Conservation (phyloP, 2,113 vertebrate species). For the Hippocampus barbouri region DNA sequence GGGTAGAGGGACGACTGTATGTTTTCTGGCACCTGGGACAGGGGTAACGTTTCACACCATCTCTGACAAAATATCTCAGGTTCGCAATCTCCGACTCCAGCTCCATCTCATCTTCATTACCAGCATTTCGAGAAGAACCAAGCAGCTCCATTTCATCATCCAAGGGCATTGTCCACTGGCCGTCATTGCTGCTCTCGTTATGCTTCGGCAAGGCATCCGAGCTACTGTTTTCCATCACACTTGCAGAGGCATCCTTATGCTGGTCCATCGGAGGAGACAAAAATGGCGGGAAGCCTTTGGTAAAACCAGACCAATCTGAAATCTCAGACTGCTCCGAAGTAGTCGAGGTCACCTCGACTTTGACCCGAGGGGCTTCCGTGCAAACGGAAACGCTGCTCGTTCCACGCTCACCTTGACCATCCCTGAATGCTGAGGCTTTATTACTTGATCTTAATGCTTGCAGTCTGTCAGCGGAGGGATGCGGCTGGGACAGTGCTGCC, state of each 20-base stretch:
- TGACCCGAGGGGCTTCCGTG: conserved; percentile 53
- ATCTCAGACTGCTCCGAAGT: conserved; percentile 20
- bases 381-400: conserved; percentile 50
- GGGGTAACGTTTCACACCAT: conserved; percentile 65
- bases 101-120: conserved; percentile 14
- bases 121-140: conserved; percentile 29
- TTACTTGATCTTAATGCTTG: conserved; percentile 15
- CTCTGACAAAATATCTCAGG: conserved; percentile 54
- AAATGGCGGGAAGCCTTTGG: conserved; percentile 54
- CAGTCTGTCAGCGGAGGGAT: conserved; percentile 19
- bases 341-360: conserved; percentile 46
- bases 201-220: conserved; percentile 23
- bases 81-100: not conserved
- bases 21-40: conserved; percentile 71
- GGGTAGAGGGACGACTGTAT: conserved; percentile 65
- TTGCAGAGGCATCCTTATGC: conserved; percentile 17
- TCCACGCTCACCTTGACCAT: not conserved
- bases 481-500: conserved; percentile 1
- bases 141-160: conserved; percentile 66
- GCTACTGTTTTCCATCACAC: conserved; percentile 12
- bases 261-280: conserved; percentile 25
- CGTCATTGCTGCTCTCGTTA: conserved; percentile 32
- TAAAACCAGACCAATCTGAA: conserved; percentile 36
- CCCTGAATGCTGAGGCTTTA: not conserved
- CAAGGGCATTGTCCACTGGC: conserved; percentile 69